phyloP scores from a whole-genome alignment of 2,113 vertebrate genomes.

The Pholis gunnellus region DNA sequence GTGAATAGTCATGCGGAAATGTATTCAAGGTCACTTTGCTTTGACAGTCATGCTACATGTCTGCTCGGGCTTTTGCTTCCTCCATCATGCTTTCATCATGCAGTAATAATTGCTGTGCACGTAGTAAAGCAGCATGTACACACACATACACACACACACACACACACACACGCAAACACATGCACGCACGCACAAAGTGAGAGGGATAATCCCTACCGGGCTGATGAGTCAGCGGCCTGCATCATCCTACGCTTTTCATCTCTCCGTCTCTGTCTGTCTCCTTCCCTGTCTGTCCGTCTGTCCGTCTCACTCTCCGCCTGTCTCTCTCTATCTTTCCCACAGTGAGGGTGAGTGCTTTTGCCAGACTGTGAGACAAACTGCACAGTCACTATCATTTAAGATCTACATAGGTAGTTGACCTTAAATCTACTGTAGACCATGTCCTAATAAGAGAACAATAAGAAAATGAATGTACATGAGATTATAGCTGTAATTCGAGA shows the following conservation, averaged over 20 bases:
- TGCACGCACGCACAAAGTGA: constrained; percentile 1
- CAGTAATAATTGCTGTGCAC: constrained; percentile 23
- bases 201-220: constrained; percentile 63
- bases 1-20: constrained; percentile 21
- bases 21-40: constrained; percentile 49
- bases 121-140: constrained; percentile 34
- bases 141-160: no score
- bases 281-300: constrained; percentile 16
- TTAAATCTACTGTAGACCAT: neutral
- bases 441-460: neutral
- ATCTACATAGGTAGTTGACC: neutral
- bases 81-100: constrained; percentile 55
- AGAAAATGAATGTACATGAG: neutral
- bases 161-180: constrained; percentile 20
- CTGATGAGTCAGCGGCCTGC: constrained; percentile 77
- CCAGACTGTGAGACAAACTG: constrained; percentile 11
- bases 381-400: neutral
- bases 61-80: constrained; percentile 13
- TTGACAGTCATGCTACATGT: constrained; percentile 22
- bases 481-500: neutral
- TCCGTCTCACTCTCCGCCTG: constrained; percentile 35
- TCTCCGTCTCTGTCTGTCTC: constrained; percentile 25
- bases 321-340: constrained; percentile 21
- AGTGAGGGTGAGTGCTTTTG: constrained; percentile 7
- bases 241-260: constrained; percentile 61